Evolutionary conservation across 53 echinoderm and acorn worm genomes (phyloP).

Genomic region (Henricia sp.): DNA sequence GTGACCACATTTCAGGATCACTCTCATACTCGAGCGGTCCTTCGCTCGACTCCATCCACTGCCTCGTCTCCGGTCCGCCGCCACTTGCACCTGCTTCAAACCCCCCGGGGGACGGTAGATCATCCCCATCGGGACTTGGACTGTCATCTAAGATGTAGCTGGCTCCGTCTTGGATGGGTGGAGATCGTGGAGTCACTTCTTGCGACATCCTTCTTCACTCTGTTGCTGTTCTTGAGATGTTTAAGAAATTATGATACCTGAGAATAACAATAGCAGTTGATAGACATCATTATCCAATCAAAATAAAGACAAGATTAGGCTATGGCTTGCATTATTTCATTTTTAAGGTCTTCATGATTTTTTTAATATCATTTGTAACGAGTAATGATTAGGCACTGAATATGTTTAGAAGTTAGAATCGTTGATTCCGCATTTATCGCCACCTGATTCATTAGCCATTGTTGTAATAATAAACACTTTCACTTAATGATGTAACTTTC

Average conservation of each 20-base stretch:
- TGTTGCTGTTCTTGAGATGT: background rate
- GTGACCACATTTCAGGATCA: slow-evolving; percentile 86
- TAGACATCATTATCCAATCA: too few relatives aligned
- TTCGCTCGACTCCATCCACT: slow-evolving; percentile 79
- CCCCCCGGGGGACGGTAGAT: slow-evolving; percentile 43
- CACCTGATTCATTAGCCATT: too few relatives aligned
- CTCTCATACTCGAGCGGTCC: slow-evolving; percentile 74
- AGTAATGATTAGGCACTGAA: too few relatives aligned
- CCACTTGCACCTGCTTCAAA: slow-evolving; percentile 35
- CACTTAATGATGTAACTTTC: too few relatives aligned
- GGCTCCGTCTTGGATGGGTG: slow-evolving; percentile 35
- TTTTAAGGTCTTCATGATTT: too few relatives aligned
- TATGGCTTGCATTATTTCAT: too few relatives aligned
- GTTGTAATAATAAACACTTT: too few relatives aligned
- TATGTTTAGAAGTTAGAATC: too few relatives aligned
- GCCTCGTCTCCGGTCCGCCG: slow-evolving; percentile 34
- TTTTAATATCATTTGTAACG: too few relatives aligned
- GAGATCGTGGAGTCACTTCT: background rate
- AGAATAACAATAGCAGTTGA: background rate
- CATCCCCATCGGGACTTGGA: slow-evolving; percentile 58
- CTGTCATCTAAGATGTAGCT: slow-evolving; percentile 54
- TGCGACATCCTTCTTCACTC: slow-evolving; percentile 3
- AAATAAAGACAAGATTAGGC: too few relatives aligned
- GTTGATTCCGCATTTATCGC: too few relatives aligned
- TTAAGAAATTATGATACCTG: background rate